Evolutionary conservation across 2,797 vertebrate species (phyloP).

Genomic region (Typhlichthys eigenmanni): DNA sequence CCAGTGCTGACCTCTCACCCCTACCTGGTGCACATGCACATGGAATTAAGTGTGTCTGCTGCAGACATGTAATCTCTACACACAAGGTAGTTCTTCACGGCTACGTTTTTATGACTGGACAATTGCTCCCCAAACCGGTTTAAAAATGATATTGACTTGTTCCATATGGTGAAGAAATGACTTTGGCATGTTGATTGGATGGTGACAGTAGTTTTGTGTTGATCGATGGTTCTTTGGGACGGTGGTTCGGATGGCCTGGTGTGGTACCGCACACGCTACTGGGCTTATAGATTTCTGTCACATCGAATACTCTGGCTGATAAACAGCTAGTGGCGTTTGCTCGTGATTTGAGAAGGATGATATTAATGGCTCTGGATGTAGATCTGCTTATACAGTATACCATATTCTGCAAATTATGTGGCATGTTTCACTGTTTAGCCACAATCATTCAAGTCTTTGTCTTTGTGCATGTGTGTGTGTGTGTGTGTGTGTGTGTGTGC

Average conservation of each 20-base stretch:
- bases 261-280: constrained; percentile 1
- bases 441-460: not conserved
- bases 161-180: not conserved
- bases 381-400: not conserved
- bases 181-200: constrained; percentile 19
- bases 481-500: constrained; percentile 2
- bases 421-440: too few relatives aligned
- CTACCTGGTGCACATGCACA: too few relatives aligned
- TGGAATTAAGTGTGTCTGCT: too few relatives aligned
- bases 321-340: constrained; percentile 7
- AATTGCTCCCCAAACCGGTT: too few relatives aligned
- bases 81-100: too few relatives aligned
- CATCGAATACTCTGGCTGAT: constrained; percentile 19
- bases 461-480: not conserved
- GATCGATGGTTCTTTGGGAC: constrained; percentile 35
- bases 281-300: constrained; percentile 23
- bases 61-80: too few relatives aligned
- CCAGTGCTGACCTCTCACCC: too few relatives aligned
- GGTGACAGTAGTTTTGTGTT: constrained; percentile 35
- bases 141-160: too few relatives aligned
- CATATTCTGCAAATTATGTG: too few relatives aligned
- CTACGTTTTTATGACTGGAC: too few relatives aligned
- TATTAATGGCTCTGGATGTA: constrained; percentile 14
- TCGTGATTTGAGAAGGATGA: constrained; percentile 4
- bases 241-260: constrained; percentile 13